Evolutionary conservation across 2,797 vertebrate species (phyloP).

Genomic region (Eospalax fontanierii): DNA sequence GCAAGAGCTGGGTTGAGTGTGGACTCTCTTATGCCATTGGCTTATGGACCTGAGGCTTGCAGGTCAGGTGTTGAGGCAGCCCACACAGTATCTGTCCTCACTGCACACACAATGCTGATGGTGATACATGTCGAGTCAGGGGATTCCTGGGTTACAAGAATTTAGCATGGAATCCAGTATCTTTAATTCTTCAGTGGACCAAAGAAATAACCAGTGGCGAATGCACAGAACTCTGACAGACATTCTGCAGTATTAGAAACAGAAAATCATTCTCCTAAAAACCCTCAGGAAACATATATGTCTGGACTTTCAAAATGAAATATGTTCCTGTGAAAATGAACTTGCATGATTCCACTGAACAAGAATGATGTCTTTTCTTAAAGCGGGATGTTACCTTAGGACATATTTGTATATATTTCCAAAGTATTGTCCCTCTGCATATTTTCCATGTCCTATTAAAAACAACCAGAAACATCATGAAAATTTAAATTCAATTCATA

Average conservation of each 20-base stretch:
- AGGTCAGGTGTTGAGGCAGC: background rate
- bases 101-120: background rate
- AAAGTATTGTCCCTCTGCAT: background rate
- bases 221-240: background rate
- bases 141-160: background rate
- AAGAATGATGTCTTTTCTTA: background rate
- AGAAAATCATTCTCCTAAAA: background rate
- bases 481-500: slow-evolving; percentile 8
- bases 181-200: no score
- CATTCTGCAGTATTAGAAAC: background rate
- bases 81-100: background rate
- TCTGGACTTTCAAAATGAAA: background rate
- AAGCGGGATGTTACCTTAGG: background rate
- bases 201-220: background rate
- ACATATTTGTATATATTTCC: background rate
- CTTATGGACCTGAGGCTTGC: background rate
- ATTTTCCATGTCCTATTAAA: background rate
- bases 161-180: background rate
- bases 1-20: no score
- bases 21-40: no score
- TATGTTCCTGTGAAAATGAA: background rate
- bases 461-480: background rate
- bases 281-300: background rate
- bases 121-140: no score
- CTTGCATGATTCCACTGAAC: background rate